Percentiles rank a stretch among this genome's conserved stretches.
These are phyloP conservation scores for Dromas ardeola DNA, from an alignment of 2,113 vertebrate species.

Conservation along the genomic window DNA sequence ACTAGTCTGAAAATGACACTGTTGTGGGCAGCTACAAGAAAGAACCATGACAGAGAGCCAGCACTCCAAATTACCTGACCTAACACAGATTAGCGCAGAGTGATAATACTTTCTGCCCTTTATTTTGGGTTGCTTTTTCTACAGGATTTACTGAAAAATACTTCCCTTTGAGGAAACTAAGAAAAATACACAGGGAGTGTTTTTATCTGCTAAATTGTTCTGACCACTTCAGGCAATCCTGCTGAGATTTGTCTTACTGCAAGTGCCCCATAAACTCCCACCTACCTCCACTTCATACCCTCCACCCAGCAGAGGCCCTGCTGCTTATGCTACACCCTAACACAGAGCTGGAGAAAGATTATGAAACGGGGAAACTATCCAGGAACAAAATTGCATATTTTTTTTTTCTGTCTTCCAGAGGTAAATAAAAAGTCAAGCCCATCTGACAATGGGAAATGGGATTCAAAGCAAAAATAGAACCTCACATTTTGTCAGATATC, in stretches of 20 bases:
- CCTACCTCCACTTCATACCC: neutral
- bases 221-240: neutral
- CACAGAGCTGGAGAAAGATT: neutral
- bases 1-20: neutral
- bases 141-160: neutral
- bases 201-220: neutral
- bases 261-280: neutral
- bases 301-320: neutral
- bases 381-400: slow-evolving; percentile 34
- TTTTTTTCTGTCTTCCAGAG: neutral
- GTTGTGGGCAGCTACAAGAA: neutral
- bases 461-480: slow-evolving; percentile 71
- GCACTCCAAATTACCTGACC: neutral
- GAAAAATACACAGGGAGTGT: neutral
- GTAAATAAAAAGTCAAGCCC: slow-evolving; percentile 58
- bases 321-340: neutral
- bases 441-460: slow-evolving; percentile 63
- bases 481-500: slow-evolving; percentile 68
- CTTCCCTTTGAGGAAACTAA: neutral
- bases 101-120: neutral
- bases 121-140: neutral
- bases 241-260: neutral
- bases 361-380: slow-evolving; percentile 54
- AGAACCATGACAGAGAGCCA: neutral
- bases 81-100: neutral